Conservation (phyloP, 1,140 invertebrate species). For the Sycophila sp. region DNA sequence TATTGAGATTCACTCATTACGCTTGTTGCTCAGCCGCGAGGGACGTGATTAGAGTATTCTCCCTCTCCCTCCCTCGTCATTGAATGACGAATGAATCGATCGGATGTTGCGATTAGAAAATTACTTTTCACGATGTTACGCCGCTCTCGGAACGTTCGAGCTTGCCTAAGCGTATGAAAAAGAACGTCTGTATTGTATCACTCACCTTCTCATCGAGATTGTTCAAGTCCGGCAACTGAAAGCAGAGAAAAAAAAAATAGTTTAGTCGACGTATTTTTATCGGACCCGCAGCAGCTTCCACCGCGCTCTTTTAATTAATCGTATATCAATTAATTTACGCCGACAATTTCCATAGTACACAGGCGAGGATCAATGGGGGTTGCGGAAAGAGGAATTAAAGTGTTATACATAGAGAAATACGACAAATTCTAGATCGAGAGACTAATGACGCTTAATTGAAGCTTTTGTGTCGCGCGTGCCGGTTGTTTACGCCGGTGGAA, state of each 20-base stretch:
- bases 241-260: constrained; percentile 49
- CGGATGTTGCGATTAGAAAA: constrained; percentile 20
- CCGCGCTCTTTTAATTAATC: too few relatives aligned
- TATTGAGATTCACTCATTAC: constrained; percentile 31
- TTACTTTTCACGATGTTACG: constrained; percentile 12
- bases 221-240: constrained; percentile 60
- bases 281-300: too few relatives aligned
- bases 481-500: constrained; percentile 4
- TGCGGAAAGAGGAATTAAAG: too few relatives aligned
- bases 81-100: constrained; percentile 14
- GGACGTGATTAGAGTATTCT: constrained; percentile 23
- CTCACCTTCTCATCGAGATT: constrained; percentile 62
- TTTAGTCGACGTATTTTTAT: too few relatives aligned
- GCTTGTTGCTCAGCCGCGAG: not conserved
- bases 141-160: too few relatives aligned
- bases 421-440: not conserved
- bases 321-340: constrained; percentile 7
- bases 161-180: not conserved
- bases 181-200: not conserved
- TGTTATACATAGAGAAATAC: not conserved
- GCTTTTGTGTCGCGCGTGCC: not conserved
- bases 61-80: not conserved
- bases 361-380: too few relatives aligned
- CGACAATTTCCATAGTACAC: too few relatives aligned
- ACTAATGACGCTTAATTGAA: constrained; percentile 17